Percentiles rank a stretch among this genome's conserved stretches.
phyloP scores from a whole-genome alignment of 2,797 vertebrate genomes.

The Squalus acanthias region DNA sequence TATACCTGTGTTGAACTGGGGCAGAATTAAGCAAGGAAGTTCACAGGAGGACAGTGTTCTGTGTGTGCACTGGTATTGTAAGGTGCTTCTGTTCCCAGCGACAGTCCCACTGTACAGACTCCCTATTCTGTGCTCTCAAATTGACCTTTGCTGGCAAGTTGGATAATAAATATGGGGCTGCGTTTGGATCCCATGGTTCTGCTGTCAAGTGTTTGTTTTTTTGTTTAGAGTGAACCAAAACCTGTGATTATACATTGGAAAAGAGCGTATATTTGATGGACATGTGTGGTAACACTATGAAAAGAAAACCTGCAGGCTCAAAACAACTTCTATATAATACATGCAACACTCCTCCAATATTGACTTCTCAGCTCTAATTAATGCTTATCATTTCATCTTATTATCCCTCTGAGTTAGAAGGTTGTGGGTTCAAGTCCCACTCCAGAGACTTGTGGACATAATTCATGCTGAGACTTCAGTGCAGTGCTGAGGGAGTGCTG shows the following conservation, averaged over 20 bases:
- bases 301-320: background rate
- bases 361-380: slow-evolving; percentile 6
- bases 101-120: background rate
- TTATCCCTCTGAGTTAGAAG: background rate
- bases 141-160: background rate
- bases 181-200: background rate
- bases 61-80: background rate
- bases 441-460: background rate
- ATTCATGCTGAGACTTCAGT: background rate
- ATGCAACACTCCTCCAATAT: background rate
- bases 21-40: background rate
- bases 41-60: background rate
- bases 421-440: background rate
- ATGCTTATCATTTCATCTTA: background rate
- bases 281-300: background rate
- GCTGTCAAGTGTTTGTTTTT: background rate
- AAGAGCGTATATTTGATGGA: background rate
- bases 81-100: background rate
- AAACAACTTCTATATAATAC: background rate
- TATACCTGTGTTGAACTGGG: too few species aligned
- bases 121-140: background rate
- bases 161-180: background rate
- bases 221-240: background rate
- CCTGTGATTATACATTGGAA: slow-evolving; percentile 15
- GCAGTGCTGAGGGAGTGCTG: background rate